phyloP scores from a whole-genome alignment of 2,797 vertebrate genomes.

The Cyprinodon diabolis region DNA sequence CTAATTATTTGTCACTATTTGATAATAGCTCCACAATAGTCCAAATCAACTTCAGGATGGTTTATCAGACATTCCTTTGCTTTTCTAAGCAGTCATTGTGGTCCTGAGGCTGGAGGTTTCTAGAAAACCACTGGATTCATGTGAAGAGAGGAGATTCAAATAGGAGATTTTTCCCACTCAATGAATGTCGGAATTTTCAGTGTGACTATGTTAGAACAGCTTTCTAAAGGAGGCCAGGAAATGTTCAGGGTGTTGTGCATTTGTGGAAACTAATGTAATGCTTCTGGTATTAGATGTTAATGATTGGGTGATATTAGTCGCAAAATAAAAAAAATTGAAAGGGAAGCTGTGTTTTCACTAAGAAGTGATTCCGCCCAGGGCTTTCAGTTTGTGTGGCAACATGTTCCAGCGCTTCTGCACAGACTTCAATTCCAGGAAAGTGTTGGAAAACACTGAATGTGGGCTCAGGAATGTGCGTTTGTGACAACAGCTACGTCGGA shows the following conservation, averaged over 20 bases:
- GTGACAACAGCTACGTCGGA: slow-evolving; percentile 16
- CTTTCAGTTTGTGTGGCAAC: slow-evolving; percentile 34
- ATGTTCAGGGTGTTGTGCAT: not conserved
- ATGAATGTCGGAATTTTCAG: not conserved
- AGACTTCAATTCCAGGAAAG: slow-evolving; percentile 52
- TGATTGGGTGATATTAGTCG: slow-evolving; percentile 27
- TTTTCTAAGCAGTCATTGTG: not conserved
- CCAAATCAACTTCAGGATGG: not conserved
- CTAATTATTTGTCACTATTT: not conserved
- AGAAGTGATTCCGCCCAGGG: not conserved
- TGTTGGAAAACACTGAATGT: slow-evolving; percentile 33
- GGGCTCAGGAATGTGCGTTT: slow-evolving; percentile 41
- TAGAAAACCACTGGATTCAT: not conserved
- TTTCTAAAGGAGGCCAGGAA: not conserved
- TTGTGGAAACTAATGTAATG: not conserved
- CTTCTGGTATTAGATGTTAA: not conserved
- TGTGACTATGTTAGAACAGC: not conserved
- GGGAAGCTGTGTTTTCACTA: slow-evolving; percentile 15
- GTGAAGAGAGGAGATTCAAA: not conserved
- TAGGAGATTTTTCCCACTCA: not conserved
- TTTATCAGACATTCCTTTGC: not conserved
- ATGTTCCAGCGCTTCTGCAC: slow-evolving; percentile 49
- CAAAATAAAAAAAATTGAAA: slow-evolving; percentile 28
- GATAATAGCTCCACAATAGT: not conserved
- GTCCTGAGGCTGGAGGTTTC: not conserved